Evolutionary conservation across 92 coral and sea anemone species (phyloP).

Genomic region (Umimayanthus chanpuru): DNA sequence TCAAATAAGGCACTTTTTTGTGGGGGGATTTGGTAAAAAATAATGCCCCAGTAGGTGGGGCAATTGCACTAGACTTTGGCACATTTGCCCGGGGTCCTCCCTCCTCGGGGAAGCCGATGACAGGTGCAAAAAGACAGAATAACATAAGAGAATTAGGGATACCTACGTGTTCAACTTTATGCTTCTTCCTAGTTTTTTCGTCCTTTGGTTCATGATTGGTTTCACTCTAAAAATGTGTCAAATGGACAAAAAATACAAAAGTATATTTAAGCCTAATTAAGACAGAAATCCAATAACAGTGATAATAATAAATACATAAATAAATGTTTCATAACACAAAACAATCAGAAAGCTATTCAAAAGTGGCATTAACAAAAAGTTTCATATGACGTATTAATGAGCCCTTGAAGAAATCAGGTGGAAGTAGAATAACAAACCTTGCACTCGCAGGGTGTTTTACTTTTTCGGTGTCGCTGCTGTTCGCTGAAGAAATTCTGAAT

Average conservation of each 20-base stretch:
- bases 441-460: constrained; percentile 18
- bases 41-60: no score
- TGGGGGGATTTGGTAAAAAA: no score
- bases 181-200: constrained; percentile 56
- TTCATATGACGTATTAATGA: constrained; percentile 34
- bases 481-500: constrained; percentile 51
- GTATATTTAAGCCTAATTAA: constrained; percentile 37
- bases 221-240: constrained; percentile 48
- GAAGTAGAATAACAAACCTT: constrained; percentile 41
- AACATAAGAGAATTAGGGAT: constrained; percentile 45
- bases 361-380: constrained; percentile 45
- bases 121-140: constrained; percentile 17
- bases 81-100: no score
- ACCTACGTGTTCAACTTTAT: constrained; percentile 48
- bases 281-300: constrained; percentile 25
- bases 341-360: constrained; percentile 42
- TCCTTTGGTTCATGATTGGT: constrained; percentile 44
- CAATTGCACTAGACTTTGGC: no score
- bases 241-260: constrained; percentile 35
- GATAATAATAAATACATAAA: not conserved
- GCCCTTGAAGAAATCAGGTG: constrained; percentile 4
- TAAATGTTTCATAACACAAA: constrained; percentile 47
- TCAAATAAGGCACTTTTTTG: no score
- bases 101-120: no score
- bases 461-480: constrained; percentile 52